phyloP scores from a whole-genome alignment of 2,888 invertebrate species.

The Eudasyphora cyanicolor region DNA sequence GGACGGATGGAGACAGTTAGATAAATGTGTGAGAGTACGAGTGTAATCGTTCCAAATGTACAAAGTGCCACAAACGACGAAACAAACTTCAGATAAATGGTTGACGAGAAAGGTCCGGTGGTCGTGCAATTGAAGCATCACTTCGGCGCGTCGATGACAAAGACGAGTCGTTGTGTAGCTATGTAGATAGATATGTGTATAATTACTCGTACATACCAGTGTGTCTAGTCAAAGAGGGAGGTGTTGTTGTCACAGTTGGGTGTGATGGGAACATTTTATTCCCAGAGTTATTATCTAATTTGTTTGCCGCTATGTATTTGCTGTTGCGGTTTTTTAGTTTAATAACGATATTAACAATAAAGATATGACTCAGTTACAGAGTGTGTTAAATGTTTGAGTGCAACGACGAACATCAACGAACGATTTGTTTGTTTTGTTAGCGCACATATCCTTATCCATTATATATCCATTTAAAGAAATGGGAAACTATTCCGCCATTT shows the following conservation, averaged over 20 bases:
- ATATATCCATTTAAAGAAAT: too few relatives aligned
- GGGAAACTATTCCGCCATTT: too few relatives aligned
- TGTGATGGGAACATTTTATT: background rate
- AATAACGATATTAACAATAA: background rate
- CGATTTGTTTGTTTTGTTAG: too few relatives aligned
- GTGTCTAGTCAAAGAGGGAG: too few relatives aligned
- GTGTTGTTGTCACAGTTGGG: background rate
- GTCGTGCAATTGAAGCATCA: slow-evolving; percentile 23
- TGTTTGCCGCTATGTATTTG: background rate
- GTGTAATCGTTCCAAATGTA: slow-evolving; percentile 17
- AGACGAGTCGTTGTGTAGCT: slow-evolving; percentile 17
- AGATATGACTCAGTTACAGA: background rate
- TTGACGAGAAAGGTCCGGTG: background rate
- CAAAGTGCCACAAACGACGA: background rate
- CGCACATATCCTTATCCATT: too few relatives aligned
- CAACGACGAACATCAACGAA: background rate
- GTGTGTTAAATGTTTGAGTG: background rate
- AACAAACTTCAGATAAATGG: background rate
- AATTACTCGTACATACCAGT: background rate
- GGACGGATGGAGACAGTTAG: too few relatives aligned
- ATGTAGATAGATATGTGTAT: background rate
- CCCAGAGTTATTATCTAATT: background rate
- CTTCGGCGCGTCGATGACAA: slow-evolving; percentile 25
- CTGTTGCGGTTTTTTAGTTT: background rate
- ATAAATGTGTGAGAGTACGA: too few relatives aligned